A percentile compares a stretch with the other conserved stretches of the same genome.
Conservation (phyloP, 2,113 vertebrate genomes). For the Lutjanus erythropterus region DNA sequence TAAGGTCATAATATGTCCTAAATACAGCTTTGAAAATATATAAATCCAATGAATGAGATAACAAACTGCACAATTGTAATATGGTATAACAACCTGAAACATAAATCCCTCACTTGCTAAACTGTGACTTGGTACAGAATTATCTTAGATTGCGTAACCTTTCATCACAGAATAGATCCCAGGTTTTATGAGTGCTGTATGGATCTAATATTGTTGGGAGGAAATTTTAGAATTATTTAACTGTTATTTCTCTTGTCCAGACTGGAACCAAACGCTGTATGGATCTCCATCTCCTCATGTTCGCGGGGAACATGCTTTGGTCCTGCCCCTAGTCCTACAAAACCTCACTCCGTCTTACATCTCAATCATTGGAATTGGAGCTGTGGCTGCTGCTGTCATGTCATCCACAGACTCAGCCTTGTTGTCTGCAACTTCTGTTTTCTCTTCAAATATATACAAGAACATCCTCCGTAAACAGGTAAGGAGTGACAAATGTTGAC, state of each 20-base stretch:
- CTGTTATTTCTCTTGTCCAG: conserved; percentile 29
- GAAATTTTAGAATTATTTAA: background rate
- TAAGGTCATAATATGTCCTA: too few relatives aligned
- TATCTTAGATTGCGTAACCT: background rate
- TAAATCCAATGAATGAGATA: background rate
- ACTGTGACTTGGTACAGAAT: too few relatives aligned
- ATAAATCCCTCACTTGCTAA: too few relatives aligned
- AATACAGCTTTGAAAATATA: background rate
- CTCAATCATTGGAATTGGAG: conserved; percentile 67
- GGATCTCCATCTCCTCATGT: conserved; percentile 32
- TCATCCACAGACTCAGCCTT: conserved; percentile 77
- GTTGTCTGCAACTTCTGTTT: conserved; percentile 71
- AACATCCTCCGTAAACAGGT: conserved; percentile 60
- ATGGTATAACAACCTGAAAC: background rate
- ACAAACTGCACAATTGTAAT: background rate
- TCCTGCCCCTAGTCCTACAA: conserved; percentile 57
- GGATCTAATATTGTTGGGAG: background rate
- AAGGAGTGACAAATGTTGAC: background rate
- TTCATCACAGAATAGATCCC: background rate
- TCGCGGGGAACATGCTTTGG: conserved; percentile 41
- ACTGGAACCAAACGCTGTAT: conserved; percentile 69
- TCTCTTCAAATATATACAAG: conserved; percentile 70
- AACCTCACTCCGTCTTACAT: conserved; percentile 60
- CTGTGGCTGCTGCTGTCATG: conserved; percentile 76
- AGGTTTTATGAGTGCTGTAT: background rate